These are phyloP conservation scores for Nomada fabriciana DNA, from an alignment of 2,888 invertebrate genomes.

Conservation along the genomic window DNA sequence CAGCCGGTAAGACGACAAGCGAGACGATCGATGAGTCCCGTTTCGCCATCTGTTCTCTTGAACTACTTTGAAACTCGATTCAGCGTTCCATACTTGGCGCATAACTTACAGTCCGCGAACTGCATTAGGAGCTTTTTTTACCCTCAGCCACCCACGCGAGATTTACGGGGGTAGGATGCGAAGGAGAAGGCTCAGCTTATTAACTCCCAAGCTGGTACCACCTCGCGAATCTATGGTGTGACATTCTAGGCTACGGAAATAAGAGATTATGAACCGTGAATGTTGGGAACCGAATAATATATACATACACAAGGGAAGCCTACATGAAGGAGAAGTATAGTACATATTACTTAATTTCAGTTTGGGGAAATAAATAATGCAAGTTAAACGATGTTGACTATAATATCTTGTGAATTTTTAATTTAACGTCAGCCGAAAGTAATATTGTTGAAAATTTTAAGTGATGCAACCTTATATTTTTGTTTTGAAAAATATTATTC, in stretches of 20 bases:
- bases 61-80: conserved; percentile 64
- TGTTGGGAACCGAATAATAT: too few species aligned
- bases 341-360: too few species aligned
- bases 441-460: too few species aligned
- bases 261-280: background rate
- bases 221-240: background rate
- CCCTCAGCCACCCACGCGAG: conserved; percentile 25
- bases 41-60: conserved; percentile 67
- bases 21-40: conserved; percentile 64
- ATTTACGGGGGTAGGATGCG: conserved; percentile 30
- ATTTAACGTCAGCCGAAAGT: too few species aligned
- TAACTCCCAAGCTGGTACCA: conserved; percentile 23
- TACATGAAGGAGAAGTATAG: too few species aligned
- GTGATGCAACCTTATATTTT: too few species aligned
- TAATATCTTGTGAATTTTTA: too few species aligned
- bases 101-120: conserved; percentile 61
- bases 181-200: conserved; percentile 15
- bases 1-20: conserved; percentile 55
- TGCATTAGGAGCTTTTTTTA: conserved; percentile 58
- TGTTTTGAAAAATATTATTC: background rate
- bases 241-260: background rate
- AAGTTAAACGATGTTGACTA: too few species aligned
- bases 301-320: too few species aligned
- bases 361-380: too few species aligned
- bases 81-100: conserved; percentile 58